Percentiles rank a stretch among this genome's conserved stretches.
Evolutionary conservation across 2,797 vertebrate species (phyloP).

Genomic region (Myotis findleyi): DNA sequence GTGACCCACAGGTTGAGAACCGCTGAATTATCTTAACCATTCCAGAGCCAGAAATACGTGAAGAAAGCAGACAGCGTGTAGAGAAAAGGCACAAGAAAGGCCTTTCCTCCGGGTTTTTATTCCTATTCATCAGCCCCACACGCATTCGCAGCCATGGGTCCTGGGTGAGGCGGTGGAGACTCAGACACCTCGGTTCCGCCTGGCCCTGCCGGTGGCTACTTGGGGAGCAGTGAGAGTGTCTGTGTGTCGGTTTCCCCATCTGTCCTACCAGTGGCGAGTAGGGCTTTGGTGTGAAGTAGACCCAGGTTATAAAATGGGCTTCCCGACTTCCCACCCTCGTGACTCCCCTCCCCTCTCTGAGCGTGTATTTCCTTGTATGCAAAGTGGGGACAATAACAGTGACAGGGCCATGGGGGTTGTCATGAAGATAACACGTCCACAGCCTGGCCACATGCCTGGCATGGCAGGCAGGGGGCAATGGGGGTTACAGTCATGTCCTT

Average conservation of each 20-base stretch:
- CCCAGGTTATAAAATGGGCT: background rate
- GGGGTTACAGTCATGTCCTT: fast-evolving
- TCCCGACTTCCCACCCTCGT: background rate
- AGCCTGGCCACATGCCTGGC: background rate
- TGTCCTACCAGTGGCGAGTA: background rate
- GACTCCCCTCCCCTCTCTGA: background rate
- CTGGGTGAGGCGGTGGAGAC: no score
- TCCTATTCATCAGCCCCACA: background rate
- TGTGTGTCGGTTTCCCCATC: background rate
- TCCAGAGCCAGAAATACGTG: background rate
- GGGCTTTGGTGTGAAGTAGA: background rate
- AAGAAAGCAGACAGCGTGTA: background rate
- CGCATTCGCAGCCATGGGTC: background rate
- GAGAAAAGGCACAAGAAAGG: background rate
- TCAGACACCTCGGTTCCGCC: background rate
- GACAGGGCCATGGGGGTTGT: background rate
- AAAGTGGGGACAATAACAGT: background rate
- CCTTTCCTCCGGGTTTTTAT: background rate
- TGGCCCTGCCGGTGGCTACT: background rate
- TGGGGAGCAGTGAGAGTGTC: background rate
- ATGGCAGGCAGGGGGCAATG: background rate
- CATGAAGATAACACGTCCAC: background rate
- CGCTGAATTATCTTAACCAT: background rate
- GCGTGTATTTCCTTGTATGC: background rate
- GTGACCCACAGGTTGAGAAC: no score